These are phyloP conservation scores for Ochotona curzoniae DNA, from an alignment of 2,113 vertebrate genomes.

Conservation along the genomic window DNA sequence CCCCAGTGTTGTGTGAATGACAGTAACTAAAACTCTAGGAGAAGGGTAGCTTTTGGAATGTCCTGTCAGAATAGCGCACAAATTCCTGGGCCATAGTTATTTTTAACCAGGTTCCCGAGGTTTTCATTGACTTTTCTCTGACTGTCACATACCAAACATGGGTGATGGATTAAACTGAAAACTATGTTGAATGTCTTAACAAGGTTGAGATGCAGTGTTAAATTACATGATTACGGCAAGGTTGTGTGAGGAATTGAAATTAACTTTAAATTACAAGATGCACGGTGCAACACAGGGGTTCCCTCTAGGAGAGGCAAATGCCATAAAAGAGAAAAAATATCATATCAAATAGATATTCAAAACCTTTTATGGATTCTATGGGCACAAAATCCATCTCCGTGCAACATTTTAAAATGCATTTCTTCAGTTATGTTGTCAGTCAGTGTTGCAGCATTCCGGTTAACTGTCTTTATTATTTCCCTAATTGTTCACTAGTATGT, in stretches of 20 bases:
- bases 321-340: background rate
- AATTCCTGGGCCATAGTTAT: background rate
- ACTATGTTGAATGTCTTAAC: background rate
- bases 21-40: constrained; percentile 48
- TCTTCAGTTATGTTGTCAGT: background rate
- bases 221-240: background rate
- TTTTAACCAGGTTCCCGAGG: background rate
- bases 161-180: constrained; percentile 11
- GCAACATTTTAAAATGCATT: background rate
- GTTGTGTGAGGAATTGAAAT: background rate
- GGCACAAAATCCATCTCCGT: background rate
- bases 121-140: background rate
- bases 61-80: constrained; percentile 12
- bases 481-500: background rate
- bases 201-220: background rate
- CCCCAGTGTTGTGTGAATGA: constrained; percentile 34
- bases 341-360: background rate
- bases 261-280: background rate
- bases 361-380: constrained; percentile 3
- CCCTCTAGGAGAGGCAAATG: background rate
- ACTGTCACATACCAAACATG: background rate
- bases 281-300: background rate
- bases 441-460: background rate
- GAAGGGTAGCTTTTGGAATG: constrained; percentile 34
- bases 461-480: constrained; percentile 3